These are phyloP conservation scores for Agonopterix heracliana DNA, from an alignment of 2,888 invertebrate species.

Conservation along the genomic window DNA sequence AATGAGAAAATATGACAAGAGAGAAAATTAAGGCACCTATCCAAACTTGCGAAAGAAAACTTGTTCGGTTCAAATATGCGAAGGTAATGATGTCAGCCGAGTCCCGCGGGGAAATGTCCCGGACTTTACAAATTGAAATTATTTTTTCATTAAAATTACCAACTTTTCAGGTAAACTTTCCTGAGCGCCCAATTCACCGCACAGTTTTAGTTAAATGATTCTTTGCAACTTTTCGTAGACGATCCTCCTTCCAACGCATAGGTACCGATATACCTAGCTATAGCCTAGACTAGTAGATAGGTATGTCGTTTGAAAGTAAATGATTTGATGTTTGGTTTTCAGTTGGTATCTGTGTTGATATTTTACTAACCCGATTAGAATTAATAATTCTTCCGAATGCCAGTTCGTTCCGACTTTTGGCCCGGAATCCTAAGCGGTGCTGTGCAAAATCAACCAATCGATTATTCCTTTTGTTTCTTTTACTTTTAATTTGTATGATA, in stretches of 20 bases:
- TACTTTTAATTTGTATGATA: no score
- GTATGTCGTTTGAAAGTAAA: no score
- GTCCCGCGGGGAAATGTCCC: constrained; percentile 28
- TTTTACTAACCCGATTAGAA: no score
- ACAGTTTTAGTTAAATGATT: constrained; percentile 44
- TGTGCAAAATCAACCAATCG: no score
- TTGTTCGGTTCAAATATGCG: constrained; percentile 49
- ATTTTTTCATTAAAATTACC: constrained; percentile 72
- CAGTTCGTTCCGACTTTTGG: no score
- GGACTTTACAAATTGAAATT: constrained; percentile 67
- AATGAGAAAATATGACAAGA: constrained; percentile 16
- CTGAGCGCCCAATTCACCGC: constrained; percentile 52
- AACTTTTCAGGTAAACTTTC: constrained; percentile 62
- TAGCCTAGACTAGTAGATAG: no score
- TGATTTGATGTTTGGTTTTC: no score
- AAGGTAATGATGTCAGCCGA: constrained; percentile 58
- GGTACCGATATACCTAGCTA: no score
- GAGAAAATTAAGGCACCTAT: constrained; percentile 10
- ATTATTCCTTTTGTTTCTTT: no score
- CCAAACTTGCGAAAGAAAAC: constrained; percentile 33
- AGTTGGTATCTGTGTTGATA: no score
- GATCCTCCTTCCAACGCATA: not conserved
- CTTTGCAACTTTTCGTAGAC: constrained; percentile 29
- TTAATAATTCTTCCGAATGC: no score
- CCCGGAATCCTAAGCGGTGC: no score